Evolutionary conservation across 37 sponge, comb jelly and placozoan species (phyloP).

Genomic region (Diacarnus erythraeanus): DNA sequence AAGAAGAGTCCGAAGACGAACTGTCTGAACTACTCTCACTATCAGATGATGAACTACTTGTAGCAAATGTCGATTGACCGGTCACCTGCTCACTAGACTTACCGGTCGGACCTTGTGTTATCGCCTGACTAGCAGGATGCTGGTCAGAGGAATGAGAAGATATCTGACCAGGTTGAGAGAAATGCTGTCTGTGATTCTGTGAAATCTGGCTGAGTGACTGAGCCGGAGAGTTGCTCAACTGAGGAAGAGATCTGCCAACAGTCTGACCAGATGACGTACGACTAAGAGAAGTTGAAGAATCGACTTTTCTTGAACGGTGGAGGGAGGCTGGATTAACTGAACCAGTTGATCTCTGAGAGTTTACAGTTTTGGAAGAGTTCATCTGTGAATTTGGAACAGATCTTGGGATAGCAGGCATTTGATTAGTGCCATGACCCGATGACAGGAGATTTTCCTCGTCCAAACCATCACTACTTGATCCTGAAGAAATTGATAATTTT

Average conservation of each 20-base stretch:
- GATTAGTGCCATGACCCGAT: not conserved
- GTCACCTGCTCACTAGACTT: not conserved
- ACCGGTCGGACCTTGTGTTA: not conserved
- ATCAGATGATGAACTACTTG: conserved; percentile 23
- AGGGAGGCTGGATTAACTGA: too few species aligned
- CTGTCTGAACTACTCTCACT: conserved; percentile 46
- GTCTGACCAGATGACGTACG: not conserved
- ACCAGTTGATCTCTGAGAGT: not conserved
- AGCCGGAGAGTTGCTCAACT: too few species aligned
- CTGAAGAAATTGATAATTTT: conserved; percentile 8
- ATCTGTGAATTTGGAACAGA: not conserved
- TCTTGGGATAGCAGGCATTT: not conserved
- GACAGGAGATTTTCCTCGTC: not conserved
- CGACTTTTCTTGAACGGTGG: too few species aligned
- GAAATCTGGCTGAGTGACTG: too few species aligned
- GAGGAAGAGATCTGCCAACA: not conserved
- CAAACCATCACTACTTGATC: conserved; percentile 31
- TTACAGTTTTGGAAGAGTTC: not conserved
- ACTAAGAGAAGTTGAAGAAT: not conserved
- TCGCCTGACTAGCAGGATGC: not conserved
- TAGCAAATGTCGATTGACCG: not conserved
- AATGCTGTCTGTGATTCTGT: not conserved
- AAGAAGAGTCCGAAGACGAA: conserved; percentile 28
- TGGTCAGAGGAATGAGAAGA: not conserved
- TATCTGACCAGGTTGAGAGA: too few species aligned